Evolutionary conservation across 2,113 vertebrate genomes (phyloP).

Genomic region (Athene cunicularia): DNA sequence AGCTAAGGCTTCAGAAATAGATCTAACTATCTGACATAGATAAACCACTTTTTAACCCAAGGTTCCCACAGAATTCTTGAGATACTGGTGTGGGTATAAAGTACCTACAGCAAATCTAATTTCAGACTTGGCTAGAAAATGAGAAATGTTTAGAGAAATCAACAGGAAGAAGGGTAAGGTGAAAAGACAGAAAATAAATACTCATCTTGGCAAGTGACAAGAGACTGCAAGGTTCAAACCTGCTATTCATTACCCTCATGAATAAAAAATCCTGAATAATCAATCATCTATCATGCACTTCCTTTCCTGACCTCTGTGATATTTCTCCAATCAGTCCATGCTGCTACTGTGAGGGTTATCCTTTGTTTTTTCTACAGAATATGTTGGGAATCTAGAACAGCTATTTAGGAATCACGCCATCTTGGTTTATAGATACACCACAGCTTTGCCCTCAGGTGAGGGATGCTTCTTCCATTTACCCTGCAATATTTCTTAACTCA

Average conservation of each 20-base stretch:
- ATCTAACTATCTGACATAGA: neutral
- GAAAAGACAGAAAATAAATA: constrained; percentile 12
- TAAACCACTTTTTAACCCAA: neutral
- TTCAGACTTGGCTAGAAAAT: constrained; percentile 24
- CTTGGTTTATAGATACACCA: neutral
- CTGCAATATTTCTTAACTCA: neutral
- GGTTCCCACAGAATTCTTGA: neutral
- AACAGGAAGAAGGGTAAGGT: neutral
- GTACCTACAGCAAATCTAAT: neutral
- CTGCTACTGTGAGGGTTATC: neutral
- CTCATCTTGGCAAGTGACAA: neutral
- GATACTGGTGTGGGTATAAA: neutral
- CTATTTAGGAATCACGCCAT: neutral
- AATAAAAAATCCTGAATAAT: neutral
- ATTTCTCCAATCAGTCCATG: neutral
- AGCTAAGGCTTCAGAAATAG: constrained; percentile 4
- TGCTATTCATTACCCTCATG: neutral
- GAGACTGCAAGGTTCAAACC: neutral
- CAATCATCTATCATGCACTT: neutral
- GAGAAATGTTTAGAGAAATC: neutral
- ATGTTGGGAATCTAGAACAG: neutral
- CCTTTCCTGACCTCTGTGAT: neutral
- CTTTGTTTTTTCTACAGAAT: neutral
- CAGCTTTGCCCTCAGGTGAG: neutral
- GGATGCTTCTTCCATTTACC: neutral